These are phyloP conservation scores for Hemibagrus guttatus DNA, from an alignment of 2,797 vertebrate genomes.

Conservation along the genomic window DNA sequence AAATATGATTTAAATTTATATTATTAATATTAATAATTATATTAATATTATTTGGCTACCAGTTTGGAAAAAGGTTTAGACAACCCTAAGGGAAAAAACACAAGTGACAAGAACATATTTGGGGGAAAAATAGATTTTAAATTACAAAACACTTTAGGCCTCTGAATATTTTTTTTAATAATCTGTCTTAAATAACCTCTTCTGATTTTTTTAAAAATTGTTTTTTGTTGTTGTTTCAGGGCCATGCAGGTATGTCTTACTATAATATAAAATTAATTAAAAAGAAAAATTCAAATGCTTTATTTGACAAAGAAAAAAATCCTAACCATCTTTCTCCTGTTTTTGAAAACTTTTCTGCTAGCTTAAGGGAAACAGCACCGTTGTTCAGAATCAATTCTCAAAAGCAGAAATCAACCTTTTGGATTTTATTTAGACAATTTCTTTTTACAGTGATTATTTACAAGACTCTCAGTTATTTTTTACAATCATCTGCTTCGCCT, in stretches of 20 bases:
- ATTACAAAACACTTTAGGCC: no score
- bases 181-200: background rate
- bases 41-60: no score
- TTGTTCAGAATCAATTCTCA: background rate
- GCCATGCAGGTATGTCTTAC: background rate
- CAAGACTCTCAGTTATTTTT: slow-evolving; percentile 19
- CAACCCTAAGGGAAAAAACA: no score
- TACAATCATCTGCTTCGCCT: background rate
- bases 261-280: background rate
- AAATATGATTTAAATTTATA: no score
- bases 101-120: no score
- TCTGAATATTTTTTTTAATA: background rate
- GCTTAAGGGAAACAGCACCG: background rate
- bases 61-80: background rate
- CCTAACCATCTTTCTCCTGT: background rate
- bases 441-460: slow-evolving; percentile 10
- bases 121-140: no score
- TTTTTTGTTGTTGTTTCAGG: background rate
- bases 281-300: background rate
- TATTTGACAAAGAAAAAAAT: background rate
- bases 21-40: no score
- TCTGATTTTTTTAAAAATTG: background rate
- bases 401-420: background rate
- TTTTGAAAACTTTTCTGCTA: background rate
- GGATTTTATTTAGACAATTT: slow-evolving; percentile 25